These are phyloP conservation scores for Thamnophis elegans DNA, from an alignment of 2,797 vertebrate genomes.

Conservation along the genomic window DNA sequence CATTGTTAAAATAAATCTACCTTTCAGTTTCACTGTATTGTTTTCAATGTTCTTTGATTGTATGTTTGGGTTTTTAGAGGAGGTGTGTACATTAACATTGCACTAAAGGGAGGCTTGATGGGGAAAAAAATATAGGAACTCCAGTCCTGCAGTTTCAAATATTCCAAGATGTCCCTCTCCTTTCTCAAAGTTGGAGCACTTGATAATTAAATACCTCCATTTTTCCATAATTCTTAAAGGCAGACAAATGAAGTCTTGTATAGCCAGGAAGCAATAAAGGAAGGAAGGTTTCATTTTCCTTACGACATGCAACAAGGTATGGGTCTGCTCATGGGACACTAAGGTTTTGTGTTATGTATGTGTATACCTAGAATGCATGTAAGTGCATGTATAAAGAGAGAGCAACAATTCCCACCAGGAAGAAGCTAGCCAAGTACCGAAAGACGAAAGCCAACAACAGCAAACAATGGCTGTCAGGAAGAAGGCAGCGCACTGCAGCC, in stretches of 20 bases:
- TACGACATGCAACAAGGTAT: neutral
- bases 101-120: neutral
- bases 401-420: neutral
- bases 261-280: slow-evolving; percentile 12
- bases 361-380: neutral
- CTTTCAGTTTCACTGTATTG: neutral
- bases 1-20: neutral
- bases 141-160: neutral
- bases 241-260: neutral
- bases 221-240: neutral
- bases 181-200: neutral
- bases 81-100: neutral
- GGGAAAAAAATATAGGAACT: neutral
- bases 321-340: neutral
- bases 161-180: neutral
- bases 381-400: slow-evolving; percentile 20
- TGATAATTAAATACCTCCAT: neutral
- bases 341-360: neutral
- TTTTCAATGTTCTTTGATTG: neutral
- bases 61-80: neutral
- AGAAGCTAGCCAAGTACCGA: slow-evolving; percentile 16
- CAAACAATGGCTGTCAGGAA: slow-evolving; percentile 39
- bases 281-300: neutral
- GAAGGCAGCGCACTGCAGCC: slow-evolving; percentile 43
- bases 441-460: slow-evolving; percentile 37